Evolutionary conservation across 2,797 vertebrate genomes (phyloP).

Genomic region (Prunella strophiata): DNA sequence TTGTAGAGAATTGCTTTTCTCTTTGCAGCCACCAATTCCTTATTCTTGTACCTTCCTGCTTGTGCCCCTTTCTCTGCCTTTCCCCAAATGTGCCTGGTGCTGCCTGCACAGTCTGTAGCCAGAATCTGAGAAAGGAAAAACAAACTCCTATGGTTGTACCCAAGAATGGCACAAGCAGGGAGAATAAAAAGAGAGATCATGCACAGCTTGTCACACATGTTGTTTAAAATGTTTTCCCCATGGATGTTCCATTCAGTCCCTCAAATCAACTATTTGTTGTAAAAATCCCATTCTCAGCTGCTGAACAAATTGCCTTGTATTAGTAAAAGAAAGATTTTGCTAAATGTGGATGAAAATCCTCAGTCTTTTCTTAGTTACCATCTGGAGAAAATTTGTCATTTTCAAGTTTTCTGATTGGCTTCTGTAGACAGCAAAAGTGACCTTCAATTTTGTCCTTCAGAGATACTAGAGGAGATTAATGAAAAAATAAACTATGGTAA

Average conservation of each 20-base stretch:
- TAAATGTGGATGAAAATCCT: not conserved
- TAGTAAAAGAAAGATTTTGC: not conserved
- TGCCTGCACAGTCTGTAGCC: not conserved
- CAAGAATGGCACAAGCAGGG: fast-evolving
- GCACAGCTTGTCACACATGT: not conserved
- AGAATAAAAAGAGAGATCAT: not conserved
- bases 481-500: not conserved
- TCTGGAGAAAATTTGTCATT: not conserved
- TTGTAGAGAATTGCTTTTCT: not conserved
- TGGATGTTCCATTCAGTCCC: not conserved
- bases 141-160: not conserved
- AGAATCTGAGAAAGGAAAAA: not conserved
- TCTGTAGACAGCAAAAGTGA: not conserved
- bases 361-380: not conserved
- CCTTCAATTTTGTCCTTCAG: not conserved
- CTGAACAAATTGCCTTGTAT: not conserved
- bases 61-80: not conserved
- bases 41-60: not conserved
- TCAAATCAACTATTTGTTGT: not conserved
- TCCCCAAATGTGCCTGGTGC: not conserved
- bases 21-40: not conserved
- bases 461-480: not conserved
- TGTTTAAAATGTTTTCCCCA: not conserved
- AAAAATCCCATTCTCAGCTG: not conserved
- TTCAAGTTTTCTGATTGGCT: not conserved